These are phyloP conservation scores for Babylonia areolata DNA, from an alignment of 1,140 invertebrate genomes.

Conservation along the genomic window DNA sequence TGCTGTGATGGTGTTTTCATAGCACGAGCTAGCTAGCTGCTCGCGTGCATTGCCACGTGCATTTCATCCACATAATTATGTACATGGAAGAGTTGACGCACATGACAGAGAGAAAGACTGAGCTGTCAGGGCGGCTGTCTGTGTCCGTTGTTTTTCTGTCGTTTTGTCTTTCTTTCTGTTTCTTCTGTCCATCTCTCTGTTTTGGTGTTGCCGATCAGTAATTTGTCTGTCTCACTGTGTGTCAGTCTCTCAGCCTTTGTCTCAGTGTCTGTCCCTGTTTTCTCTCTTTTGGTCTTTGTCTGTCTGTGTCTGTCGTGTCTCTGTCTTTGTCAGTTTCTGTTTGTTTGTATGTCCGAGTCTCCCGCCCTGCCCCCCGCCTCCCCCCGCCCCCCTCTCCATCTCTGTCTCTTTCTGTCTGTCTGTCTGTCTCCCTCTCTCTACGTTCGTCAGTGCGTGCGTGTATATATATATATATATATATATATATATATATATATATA, in stretches of 20 bases:
- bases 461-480: no score
- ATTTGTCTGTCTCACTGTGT: not conserved
- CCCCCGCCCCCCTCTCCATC: no score
- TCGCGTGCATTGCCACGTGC: no score
- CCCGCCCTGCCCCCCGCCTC: no score
- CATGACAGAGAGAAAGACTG: not conserved
- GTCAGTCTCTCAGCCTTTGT: not conserved
- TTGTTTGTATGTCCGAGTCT: no score
- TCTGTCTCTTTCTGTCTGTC: not conserved
- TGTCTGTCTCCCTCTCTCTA: constrained; percentile 16
- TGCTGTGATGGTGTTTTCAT: no score
- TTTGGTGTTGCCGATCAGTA: not conserved
- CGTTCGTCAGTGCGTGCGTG: no score
- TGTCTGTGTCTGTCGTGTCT: no score
- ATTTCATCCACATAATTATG: no score
- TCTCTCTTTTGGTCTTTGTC: no score
- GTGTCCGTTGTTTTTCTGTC: not conserved
- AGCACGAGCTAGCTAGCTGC: no score
- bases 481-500: not conserved
- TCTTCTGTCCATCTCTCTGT: constrained; percentile 7
- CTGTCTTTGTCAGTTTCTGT: not conserved
- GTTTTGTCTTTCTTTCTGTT: not conserved
- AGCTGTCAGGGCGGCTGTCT: not conserved
- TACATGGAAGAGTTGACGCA: no score
- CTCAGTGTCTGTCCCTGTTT: not conserved